Conservation (phyloP, 2,113 vertebrate genomes). For the Piprites chloris region DNA sequence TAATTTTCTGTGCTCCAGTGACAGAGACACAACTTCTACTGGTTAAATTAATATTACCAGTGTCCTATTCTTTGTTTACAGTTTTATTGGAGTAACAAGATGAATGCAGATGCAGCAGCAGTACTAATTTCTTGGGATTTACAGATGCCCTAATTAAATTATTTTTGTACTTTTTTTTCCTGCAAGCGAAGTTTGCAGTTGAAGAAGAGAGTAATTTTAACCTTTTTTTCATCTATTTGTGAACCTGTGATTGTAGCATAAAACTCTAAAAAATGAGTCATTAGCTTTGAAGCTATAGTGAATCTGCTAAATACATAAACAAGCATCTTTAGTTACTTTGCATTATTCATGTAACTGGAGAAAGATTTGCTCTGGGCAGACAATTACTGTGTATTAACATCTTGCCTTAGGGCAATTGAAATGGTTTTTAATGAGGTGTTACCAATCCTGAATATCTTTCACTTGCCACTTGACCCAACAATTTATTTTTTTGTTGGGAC, state of each 20-base stretch:
- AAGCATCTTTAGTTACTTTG: conserved; percentile 53
- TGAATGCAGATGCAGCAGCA: conserved; percentile 25
- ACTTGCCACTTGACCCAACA: conserved; percentile 54
- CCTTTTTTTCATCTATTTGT: background rate
- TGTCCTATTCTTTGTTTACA: conserved; percentile 10
- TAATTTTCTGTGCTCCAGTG: background rate
- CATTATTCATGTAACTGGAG: conserved; percentile 61
- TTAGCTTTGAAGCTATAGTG: conserved; percentile 13
- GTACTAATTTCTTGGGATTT: background rate
- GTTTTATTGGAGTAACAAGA: background rate
- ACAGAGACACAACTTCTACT: background rate
- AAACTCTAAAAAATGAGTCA: background rate
- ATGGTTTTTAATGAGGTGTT: conserved; percentile 68
- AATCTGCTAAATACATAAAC: conserved; percentile 48
- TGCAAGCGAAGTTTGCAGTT: background rate
- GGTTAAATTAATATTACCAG: conserved; percentile 15
- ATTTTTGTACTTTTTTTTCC: background rate
- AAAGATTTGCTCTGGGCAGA: conserved; percentile 49
- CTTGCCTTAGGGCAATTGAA: conserved; percentile 54
- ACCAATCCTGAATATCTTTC: conserved; percentile 59
- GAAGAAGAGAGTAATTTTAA: background rate
- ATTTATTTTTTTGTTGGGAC: conserved; percentile 53
- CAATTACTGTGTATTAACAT: conserved; percentile 68
- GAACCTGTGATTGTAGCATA: background rate
- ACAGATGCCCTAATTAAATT: conserved; percentile 1